Evolutionary conservation across 2,113 vertebrate genomes (phyloP), one percentile per base, ranked within the genome.

Genomic region (Todiramphus chloris): DNA sequence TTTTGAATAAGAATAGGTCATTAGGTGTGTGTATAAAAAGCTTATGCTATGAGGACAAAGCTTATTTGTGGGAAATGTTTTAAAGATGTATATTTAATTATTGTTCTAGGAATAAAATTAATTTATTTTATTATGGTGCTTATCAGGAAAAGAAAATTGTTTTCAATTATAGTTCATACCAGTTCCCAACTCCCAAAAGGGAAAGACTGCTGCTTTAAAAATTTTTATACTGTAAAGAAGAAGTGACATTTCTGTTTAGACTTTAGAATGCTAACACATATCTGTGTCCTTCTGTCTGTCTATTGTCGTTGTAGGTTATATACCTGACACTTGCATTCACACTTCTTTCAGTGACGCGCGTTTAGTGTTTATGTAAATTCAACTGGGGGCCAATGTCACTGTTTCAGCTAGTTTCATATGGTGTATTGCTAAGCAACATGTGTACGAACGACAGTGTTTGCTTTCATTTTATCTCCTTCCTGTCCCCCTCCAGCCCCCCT

Each of bases 401-500:
- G 0, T 75, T 92, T 74, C 60, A 92, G 51, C 88, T 72, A 48
- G 33, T 81, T 92, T 91, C 43, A 31, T 82, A 20, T 78, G 88
- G 35, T 70, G 39, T 68, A 95, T 94, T 96, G 94, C 96, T 96
- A 93, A 93, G 92, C 93, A 96, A 92, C 88, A 70, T 76, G 63
- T 88, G 79, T 95, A 64, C 5, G 9, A 95, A 56, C 11, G 41
- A 70, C 46, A 90, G 63, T 51, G 60, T 92, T 82, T 80, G 60
- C 79, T 90, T 92, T 92, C 44, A 44, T 95, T 95, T 93, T 70
- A 6, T 86, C 16, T 89, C 53, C 50, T 89, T 59, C 27, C 46
- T 81, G 37, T 81, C 37, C 69, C 55, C 1, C n/a, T 90, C 16
- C 41, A 89, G 31, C 23, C 37, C 30, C 39, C 8, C 28, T 37